These are phyloP conservation scores for Eucera pruinosa DNA, from an alignment of 2,888 invertebrate genomes.

Conservation along the genomic window DNA sequence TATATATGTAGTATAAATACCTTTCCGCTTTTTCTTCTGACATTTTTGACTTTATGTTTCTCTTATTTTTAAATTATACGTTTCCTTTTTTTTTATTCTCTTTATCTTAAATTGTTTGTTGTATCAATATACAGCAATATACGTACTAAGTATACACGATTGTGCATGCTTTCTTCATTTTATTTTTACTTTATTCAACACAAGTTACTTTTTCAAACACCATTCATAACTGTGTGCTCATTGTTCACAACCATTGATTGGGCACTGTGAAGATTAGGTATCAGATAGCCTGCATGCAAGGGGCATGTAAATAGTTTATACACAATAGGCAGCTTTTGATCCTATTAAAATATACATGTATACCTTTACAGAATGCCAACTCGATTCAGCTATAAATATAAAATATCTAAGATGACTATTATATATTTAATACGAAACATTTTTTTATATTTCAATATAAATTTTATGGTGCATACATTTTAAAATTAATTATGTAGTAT, in stretches of 20 bases:
- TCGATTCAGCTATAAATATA: neutral
- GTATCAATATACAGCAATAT: neutral
- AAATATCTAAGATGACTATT: neutral
- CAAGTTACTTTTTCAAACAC: conserved; percentile 2
- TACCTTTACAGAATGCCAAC: neutral
- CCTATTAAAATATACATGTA: neutral
- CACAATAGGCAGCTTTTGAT: neutral
- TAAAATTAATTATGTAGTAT: neutral
- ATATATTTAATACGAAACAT: neutral
- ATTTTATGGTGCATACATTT: neutral
- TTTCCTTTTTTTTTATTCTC: neutral
- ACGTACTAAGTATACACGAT: neutral
- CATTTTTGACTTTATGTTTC: conserved; percentile 63
- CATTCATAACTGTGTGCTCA: neutral
- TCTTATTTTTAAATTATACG: neutral
- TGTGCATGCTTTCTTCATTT: conserved; percentile 16
- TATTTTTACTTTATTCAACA: neutral
- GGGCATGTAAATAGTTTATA: neutral
- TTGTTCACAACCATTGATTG: conserved; percentile 21
- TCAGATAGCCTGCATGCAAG: neutral
- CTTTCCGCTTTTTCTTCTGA: conserved; percentile 78
- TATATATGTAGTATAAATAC: conserved; percentile 52
- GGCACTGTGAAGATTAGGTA: conserved; percentile 9
- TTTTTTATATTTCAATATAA: neutral
- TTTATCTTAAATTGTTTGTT: neutral